Percentiles rank a stretch among this genome's conserved stretches.
phyloP scores from a whole-genome alignment of 2,888 invertebrate genomes.

The Trissolcus brochymenae region DNA sequence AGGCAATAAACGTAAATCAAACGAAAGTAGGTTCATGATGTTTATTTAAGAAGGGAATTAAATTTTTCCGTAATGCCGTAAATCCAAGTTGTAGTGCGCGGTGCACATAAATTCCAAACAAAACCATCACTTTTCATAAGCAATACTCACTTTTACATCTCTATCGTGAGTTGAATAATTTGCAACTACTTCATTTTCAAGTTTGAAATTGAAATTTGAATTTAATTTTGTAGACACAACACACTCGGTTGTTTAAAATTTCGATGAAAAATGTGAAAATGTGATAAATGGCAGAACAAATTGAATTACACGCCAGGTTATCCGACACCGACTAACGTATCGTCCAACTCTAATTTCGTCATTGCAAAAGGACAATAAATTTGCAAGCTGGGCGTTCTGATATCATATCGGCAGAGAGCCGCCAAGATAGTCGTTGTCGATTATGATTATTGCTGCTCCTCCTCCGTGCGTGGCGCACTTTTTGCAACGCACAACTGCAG shows the following conservation, averaged over 20 bases:
- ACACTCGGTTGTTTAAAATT: too few relatives aligned
- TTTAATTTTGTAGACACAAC: too few relatives aligned
- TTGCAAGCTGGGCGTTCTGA: slow-evolving; percentile 27
- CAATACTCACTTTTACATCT: not conserved
- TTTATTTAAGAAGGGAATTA: slow-evolving; percentile 46
- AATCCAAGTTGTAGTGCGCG: slow-evolving; percentile 9
- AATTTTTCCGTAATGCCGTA: slow-evolving; percentile 35
- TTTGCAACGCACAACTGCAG: slow-evolving; percentile 8
- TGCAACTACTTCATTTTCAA: too few relatives aligned
- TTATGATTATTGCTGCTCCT: not conserved
- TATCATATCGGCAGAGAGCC: not conserved
- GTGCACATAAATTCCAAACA: slow-evolving; percentile 22
- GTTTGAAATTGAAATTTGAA: too few relatives aligned
- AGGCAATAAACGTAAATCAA: slow-evolving; percentile 47
- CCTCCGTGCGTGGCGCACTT: not conserved
- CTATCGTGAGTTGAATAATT: too few relatives aligned
- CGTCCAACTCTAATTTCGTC: slow-evolving; percentile 34
- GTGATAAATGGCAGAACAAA: slow-evolving; percentile 26
- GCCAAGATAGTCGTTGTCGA: not conserved
- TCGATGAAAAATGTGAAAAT: slow-evolving; percentile 11
- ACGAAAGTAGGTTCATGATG: slow-evolving; percentile 36
- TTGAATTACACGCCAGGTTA: slow-evolving; percentile 35
- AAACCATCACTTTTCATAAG: slow-evolving; percentile 16
- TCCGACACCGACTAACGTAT: slow-evolving; percentile 27
- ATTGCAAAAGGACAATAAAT: slow-evolving; percentile 21